Percentiles rank a stretch among this genome's conserved stretches.
These are phyloP conservation scores for Coracias cyanogaster DNA, from an alignment of 2,797 vertebrate species.

Conservation along the genomic window DNA sequence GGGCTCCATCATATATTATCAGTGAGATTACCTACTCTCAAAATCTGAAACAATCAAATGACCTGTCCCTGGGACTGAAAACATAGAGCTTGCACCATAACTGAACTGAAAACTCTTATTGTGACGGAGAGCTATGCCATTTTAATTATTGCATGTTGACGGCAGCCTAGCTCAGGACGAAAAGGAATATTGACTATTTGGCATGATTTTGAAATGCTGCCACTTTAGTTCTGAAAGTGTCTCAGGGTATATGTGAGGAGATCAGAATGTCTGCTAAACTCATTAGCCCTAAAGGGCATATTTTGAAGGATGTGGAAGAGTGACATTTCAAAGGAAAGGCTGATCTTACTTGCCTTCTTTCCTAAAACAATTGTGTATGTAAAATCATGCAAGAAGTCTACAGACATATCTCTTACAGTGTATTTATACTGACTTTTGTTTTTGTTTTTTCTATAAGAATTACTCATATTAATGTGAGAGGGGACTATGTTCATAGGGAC, in stretches of 20 bases:
- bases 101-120: background rate
- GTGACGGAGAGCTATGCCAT: background rate
- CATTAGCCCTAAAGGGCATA: background rate
- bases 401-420: background rate
- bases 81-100: background rate
- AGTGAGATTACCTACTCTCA: background rate
- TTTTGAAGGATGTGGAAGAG: background rate
- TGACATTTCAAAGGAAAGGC: background rate
- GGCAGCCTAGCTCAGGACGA: background rate
- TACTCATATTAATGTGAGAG: background rate
- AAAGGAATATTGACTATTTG: background rate
- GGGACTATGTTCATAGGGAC: background rate
- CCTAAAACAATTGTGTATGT: background rate
- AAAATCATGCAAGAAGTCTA: background rate
- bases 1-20: background rate
- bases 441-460: background rate
- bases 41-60: background rate
- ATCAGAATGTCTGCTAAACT: conserved; percentile 1
- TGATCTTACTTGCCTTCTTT: background rate
- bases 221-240: background rate
- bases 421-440: background rate
- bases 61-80: background rate
- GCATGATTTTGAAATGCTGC: background rate
- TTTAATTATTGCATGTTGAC: conserved; percentile 1
- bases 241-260: background rate